Evolutionary conservation across 2,888 invertebrate genomes (phyloP).

Genomic region (Temnothorax unifasciatus): DNA sequence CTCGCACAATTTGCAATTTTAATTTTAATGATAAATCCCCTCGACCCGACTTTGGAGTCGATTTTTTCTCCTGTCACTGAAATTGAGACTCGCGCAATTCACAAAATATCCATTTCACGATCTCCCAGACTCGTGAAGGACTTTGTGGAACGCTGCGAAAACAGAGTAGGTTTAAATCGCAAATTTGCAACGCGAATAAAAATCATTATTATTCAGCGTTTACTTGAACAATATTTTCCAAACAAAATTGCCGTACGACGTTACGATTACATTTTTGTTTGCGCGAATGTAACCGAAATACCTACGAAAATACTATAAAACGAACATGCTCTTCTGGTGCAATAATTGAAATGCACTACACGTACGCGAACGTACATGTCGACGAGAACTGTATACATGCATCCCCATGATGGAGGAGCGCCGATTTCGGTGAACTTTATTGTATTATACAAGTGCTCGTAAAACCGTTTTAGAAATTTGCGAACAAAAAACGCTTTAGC

Average conservation of each 20-base stretch:
- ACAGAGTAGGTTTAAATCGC: neutral
- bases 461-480: conserved; percentile 14
- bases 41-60: neutral
- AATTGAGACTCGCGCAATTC: conserved; percentile 1
- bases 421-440: neutral
- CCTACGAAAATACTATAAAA: neutral
- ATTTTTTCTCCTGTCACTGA: neutral
- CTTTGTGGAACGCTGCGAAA: neutral
- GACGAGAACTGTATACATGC: neutral
- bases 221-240: neutral
- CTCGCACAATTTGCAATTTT: neutral
- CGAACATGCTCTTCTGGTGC: neutral
- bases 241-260: neutral
- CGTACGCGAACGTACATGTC: neutral
- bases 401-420: neutral
- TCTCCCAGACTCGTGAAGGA: neutral
- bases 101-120: neutral
- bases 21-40: neutral
- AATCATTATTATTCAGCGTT: neutral
- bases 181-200: neutral
- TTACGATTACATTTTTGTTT: neutral
- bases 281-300: neutral
- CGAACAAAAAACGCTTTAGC: neutral
- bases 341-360: neutral
- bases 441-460: conserved; percentile 7